phyloP scores from a whole-genome alignment of 1,140 invertebrate genomes.

The Macrobrachium rosenbergii region DNA sequence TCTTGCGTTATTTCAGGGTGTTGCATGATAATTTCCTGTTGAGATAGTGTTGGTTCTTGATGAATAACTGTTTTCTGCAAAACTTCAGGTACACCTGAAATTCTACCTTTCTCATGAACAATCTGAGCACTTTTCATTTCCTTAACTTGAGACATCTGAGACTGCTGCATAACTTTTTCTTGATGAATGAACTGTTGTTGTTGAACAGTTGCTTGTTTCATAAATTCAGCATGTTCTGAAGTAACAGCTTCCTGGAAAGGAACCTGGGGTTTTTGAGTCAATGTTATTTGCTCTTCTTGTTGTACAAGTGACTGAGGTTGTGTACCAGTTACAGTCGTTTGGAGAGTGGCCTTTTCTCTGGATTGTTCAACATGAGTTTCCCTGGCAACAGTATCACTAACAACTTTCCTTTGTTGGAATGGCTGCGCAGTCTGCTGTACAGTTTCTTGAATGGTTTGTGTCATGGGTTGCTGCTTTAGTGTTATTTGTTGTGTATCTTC shows the following conservation, averaged over 20 bases:
- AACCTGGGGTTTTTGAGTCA: conserved; percentile 33
- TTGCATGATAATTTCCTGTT: conserved; percentile 50
- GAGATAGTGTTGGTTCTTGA: conserved; percentile 30
- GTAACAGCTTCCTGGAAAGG: conserved; percentile 3
- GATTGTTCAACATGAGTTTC: conserved; percentile 28
- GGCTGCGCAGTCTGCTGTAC: conserved; percentile 29
- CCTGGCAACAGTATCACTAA: conserved; percentile 13
- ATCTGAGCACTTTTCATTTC: conserved; percentile 1
- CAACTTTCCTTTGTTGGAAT: conserved; percentile 12
- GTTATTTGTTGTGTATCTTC: conserved; percentile 4
- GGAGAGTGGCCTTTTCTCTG: conserved; percentile 23
- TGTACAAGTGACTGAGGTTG: conserved; percentile 20
- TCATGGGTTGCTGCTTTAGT: conserved; percentile 8
- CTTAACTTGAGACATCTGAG: conserved; percentile 25
- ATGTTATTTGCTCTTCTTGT: conserved; percentile 21
- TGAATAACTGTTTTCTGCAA: conserved; percentile 12
- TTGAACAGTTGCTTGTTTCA: conserved; percentile 21
- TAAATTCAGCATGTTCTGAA: conserved; percentile 23
- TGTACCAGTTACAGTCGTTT: conserved; percentile 10
- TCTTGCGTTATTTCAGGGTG: conserved; percentile 16
- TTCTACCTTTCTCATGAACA: conserved; percentile 25
- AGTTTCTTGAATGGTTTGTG: too few species aligned
- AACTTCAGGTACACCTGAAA: conserved; percentile 20
- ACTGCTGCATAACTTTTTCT: conserved; percentile 34
- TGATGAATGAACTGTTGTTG: conserved; percentile 28